Percentiles rank a stretch among this genome's conserved stretches.
These are phyloP conservation scores for Apaloderma vittatum DNA, from an alignment of 2,113 vertebrate genomes.

Conservation along the genomic window DNA sequence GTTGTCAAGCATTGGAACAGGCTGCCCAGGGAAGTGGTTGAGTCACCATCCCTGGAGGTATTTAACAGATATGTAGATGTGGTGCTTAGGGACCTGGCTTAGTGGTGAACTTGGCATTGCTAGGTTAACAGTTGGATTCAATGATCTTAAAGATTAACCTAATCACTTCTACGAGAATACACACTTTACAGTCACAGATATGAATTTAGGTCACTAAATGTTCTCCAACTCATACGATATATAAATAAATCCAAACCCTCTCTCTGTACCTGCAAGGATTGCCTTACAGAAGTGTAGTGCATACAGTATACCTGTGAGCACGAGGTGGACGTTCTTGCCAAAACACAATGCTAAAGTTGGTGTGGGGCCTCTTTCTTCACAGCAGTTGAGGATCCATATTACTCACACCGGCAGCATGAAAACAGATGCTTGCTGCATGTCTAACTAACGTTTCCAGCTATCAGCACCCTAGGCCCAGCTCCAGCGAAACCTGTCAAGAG, in stretches of 20 bases:
- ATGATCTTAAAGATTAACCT: too few relatives aligned
- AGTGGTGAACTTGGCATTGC: too few relatives aligned
- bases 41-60: too few relatives aligned
- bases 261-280: slow-evolving; percentile 14
- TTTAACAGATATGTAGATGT: too few relatives aligned
- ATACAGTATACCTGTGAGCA: slow-evolving; percentile 8
- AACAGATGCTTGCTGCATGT: neutral
- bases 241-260: slow-evolving; percentile 1
- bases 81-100: too few relatives aligned
- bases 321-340: neutral
- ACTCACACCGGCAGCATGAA: neutral
- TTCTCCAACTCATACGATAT: neutral
- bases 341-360: neutral
- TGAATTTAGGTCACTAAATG: neutral
- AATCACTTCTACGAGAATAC: too few relatives aligned
- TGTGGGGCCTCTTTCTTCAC: neutral
- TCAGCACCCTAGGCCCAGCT: neutral
- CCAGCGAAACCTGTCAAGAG: neutral
- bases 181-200: neutral
- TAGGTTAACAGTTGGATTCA: too few relatives aligned
- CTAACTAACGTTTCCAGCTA: neutral
- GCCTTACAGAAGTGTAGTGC: neutral
- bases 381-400: neutral
- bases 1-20: too few relatives aligned
- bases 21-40: too few relatives aligned